Evolutionary conservation across 2,888 invertebrate genomes (phyloP), one percentile per base, ranked within the genome.

Genomic region (Cactoblastis cactorum): DNA sequence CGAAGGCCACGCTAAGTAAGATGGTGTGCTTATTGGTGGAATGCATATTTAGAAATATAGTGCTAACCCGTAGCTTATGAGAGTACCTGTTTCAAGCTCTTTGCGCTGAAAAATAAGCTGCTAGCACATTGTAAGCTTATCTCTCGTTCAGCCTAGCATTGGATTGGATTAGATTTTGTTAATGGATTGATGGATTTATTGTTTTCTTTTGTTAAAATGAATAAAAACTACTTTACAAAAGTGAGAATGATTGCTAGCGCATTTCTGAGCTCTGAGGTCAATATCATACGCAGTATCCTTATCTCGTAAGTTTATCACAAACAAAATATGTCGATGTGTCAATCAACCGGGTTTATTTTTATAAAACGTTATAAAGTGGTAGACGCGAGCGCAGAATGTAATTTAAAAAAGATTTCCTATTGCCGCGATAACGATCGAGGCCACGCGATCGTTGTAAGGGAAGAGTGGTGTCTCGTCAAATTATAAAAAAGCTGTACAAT

Each of bases 361-460:
- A 43, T 43, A 43, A 43, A 43, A 43, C 28, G n/a, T 28, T 43
- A 43, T 24, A 28, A 43, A 43, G 43, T 28, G 19, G 39, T 39
- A 39, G 24, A 18, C 22, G n/a, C 35, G 11, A 17, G 18, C n/a
- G n/a, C 35, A 46, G 22, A 47, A 18, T 74, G 69, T 63, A 61
- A 50, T 51, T 47, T 22, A 63, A 14, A 66, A 68, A 62, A 67
- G 58, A 69, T 71, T 74, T 76, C 71, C 55, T 65, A 71, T 61
- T 62, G 59, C 49, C 53, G 4, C 58, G 76, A 78, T 77, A 74
- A 65, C 58, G 63, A 74, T 63, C 65, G 68, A 77, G 79, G 79
- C 62, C 73, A 54, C 39, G 52, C 56, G 61, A 66, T 71, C 67
- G 65, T 60, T 59, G 64, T 70, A 71, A 74, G 66, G 63, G 66